Evolutionary conservation across 2,113 vertebrate genomes (phyloP).

Genomic region (Ivindomyrus marchei): DNA sequence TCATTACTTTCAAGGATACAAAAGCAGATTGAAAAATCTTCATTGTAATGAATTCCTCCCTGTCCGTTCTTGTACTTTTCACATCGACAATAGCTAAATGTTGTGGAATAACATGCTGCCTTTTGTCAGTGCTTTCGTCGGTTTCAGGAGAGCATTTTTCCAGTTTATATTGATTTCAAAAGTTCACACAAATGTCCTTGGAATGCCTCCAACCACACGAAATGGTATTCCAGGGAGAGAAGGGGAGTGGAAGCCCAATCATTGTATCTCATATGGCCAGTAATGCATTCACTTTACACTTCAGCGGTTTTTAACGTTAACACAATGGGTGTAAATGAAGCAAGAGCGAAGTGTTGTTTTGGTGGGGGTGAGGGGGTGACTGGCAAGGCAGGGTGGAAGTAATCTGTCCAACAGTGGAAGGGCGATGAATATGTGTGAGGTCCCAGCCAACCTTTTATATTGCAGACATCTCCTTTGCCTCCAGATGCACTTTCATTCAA

Average conservation of each 20-base stretch:
- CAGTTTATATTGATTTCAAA: background rate
- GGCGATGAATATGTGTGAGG: background rate
- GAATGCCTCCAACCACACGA: background rate
- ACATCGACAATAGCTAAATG: background rate
- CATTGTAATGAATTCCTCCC: background rate
- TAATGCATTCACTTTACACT: background rate
- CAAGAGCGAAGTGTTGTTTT: background rate
- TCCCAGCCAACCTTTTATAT: too few relatives aligned
- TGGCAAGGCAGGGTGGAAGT: background rate
- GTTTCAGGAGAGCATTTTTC: background rate
- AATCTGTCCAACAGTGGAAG: background rate
- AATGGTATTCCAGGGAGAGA: background rate
- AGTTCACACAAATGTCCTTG: constrained; percentile 17
- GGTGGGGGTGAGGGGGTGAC: background rate
- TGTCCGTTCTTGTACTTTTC: background rate
- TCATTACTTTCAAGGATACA: background rate
- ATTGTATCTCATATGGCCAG: background rate
- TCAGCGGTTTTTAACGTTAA: background rate
- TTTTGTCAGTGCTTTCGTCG: background rate
- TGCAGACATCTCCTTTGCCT: background rate
- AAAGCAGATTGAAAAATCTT: background rate
- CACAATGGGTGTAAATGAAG: background rate
- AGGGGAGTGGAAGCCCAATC: background rate
- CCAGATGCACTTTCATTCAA: background rate
- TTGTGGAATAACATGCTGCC: constrained; percentile 7